These are phyloP conservation scores for Campoplex capitator DNA, from an alignment of 2,888 invertebrate species.

Conservation along the genomic window DNA sequence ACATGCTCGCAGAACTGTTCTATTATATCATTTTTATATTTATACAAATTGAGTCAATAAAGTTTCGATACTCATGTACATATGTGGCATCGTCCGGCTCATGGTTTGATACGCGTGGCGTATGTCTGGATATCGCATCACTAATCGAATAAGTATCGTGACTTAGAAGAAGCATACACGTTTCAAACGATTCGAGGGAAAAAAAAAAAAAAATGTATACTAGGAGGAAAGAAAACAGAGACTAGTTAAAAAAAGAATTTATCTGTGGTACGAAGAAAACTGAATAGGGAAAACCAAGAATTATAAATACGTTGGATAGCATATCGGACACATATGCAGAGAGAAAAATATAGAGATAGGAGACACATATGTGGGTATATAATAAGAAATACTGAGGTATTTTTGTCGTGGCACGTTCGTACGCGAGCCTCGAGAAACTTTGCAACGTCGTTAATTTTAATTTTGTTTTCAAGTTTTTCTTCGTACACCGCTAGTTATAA, in stretches of 20 bases:
- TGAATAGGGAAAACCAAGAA: slow-evolving; percentile 25
- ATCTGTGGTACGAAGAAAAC: slow-evolving; percentile 11
- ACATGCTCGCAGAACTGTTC: background rate
- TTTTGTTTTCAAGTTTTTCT: slow-evolving; percentile 20
- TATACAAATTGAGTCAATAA: slow-evolving; percentile 32
- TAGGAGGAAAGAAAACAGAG: background rate
- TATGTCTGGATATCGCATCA: slow-evolving; percentile 30
- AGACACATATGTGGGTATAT: slow-evolving; percentile 2
- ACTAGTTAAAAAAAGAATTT: background rate
- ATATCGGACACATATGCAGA: background rate
- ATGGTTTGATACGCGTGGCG: slow-evolving; percentile 41
- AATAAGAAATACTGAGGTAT: slow-evolving; percentile 32
- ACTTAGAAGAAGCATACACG: slow-evolving; percentile 3
- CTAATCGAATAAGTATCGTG: slow-evolving; percentile 13
- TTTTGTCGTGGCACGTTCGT: slow-evolving; percentile 5
- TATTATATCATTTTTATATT: slow-evolving; percentile 62
- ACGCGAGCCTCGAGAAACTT: slow-evolving; percentile 29
- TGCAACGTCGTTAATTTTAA: slow-evolving; percentile 12
- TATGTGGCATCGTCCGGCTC: slow-evolving; percentile 30
- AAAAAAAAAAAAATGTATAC: slow-evolving; percentile 4
- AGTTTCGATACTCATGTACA: slow-evolving; percentile 44
- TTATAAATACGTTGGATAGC: background rate
- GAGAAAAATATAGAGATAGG: background rate
- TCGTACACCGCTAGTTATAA: slow-evolving; percentile 24
- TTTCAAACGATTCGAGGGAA: slow-evolving; percentile 9